Conservation (phyloP, 2,113 vertebrate genomes). For the Sorex fumeus region DNA sequence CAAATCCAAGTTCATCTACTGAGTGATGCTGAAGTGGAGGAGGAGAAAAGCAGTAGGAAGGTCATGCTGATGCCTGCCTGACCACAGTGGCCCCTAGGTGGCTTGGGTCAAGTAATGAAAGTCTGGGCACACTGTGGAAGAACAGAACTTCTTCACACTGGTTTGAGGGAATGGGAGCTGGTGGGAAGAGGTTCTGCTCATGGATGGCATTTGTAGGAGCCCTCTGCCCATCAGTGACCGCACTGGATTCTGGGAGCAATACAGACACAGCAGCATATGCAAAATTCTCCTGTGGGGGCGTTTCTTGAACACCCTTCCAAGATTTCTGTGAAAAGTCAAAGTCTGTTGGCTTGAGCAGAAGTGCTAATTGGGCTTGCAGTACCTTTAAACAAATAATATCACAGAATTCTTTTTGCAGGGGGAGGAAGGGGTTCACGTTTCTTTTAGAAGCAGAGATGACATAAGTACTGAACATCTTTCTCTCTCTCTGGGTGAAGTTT, state of each 20-base stretch:
- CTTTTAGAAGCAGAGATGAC: background rate
- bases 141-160: background rate
- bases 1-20: background rate
- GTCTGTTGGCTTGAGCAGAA: conserved; percentile 73
- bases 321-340: conserved; percentile 68
- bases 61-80: background rate
- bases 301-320: conserved; percentile 52
- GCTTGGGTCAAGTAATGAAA: background rate
- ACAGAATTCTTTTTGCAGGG: background rate
- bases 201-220: conserved; percentile 22
- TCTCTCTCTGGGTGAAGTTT: background rate
- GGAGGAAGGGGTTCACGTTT: too few species aligned
- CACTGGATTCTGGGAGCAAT: conserved; percentile 34
- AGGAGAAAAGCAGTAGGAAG: background rate
- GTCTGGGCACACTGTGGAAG: background rate
- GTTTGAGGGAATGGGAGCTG: background rate
- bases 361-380: conserved; percentile 71
- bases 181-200: background rate
- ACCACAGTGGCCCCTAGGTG: background rate
- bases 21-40: background rate
- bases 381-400: conserved; percentile 31
- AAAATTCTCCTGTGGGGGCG: conserved; percentile 53
- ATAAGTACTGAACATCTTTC: background rate
- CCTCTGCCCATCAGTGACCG: conserved; percentile 76
- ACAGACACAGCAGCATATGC: conserved; percentile 75